A percentile compares a stretch with the other conserved stretches of the same genome.
These are phyloP conservation scores for Trachythela sp. DNA, from an alignment of 64 coral and sea anemone species.

Conservation along the genomic window DNA sequence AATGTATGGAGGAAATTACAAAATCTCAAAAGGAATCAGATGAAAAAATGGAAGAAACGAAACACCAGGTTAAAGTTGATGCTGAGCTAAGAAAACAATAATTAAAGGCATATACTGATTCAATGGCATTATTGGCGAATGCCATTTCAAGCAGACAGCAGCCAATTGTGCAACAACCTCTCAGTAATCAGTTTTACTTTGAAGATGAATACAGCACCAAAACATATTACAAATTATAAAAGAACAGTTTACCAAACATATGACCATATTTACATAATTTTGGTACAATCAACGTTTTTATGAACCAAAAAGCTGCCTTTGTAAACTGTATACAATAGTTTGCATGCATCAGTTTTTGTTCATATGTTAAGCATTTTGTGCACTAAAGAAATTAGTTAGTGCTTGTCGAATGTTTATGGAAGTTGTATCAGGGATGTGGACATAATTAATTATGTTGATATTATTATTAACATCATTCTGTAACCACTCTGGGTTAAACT, in stretches of 20 bases:
- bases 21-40: conserved; percentile 33
- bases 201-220: no score
- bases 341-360: neutral
- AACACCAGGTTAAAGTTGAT: conserved; percentile 4
- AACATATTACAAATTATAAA: no score
- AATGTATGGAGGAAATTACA: neutral
- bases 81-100: conserved; percentile 26
- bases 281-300: no score
- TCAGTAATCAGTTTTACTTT: no score
- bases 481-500: no score
- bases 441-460: no score
- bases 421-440: neutral
- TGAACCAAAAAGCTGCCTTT: no score
- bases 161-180: neutral
- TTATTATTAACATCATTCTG: no score
- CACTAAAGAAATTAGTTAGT: neutral
- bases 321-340: no score
- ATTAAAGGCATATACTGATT: conserved; percentile 7
- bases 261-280: no score
- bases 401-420: neutral
- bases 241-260: no score
- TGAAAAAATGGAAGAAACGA: neutral
- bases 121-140: conserved; percentile 34
- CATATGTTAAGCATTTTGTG: neutral
- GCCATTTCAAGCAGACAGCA: conserved; percentile 12